phyloP scores from a whole-genome alignment of 2,888 invertebrate genomes.

The Tetropium fuscum region DNA sequence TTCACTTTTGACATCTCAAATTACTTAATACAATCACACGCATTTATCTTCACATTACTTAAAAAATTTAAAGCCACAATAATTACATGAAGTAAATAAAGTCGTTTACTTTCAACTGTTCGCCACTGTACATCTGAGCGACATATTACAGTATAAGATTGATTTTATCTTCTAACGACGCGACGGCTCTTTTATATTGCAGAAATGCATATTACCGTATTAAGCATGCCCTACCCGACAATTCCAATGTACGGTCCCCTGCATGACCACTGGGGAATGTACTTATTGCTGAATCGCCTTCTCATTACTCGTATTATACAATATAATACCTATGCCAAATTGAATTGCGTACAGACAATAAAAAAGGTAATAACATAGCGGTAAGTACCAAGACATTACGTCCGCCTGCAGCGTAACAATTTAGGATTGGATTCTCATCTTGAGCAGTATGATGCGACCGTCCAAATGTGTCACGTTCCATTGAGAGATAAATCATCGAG shows the following conservation, averaged over 20 bases:
- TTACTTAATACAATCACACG: too few relatives aligned
- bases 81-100: too few relatives aligned
- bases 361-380: constrained; percentile 48
- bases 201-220: background rate
- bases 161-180: constrained; percentile 20
- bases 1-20: too few relatives aligned
- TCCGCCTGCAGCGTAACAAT: constrained; percentile 41
- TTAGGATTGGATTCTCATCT: constrained; percentile 43
- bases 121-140: too few relatives aligned
- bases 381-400: constrained; percentile 46
- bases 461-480: constrained; percentile 21
- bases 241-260: constrained; percentile 11
- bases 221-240: constrained; percentile 7
- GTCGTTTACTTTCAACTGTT: too few relatives aligned
- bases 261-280: constrained; percentile 17
- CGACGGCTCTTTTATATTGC: constrained; percentile 9
- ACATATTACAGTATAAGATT: constrained; percentile 11
- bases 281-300: constrained; percentile 38
- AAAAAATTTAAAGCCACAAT: too few relatives aligned
- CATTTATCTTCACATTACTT: too few relatives aligned
- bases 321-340: constrained; percentile 46
- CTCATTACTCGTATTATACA: constrained; percentile 42
- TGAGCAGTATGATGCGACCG: constrained; percentile 17
- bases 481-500: constrained; percentile 22
- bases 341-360: constrained; percentile 46